Evolutionary conservation across 2,888 invertebrate species (phyloP), one percentile per base, ranked within the genome.

Genomic region (Pteria penguin): DNA sequence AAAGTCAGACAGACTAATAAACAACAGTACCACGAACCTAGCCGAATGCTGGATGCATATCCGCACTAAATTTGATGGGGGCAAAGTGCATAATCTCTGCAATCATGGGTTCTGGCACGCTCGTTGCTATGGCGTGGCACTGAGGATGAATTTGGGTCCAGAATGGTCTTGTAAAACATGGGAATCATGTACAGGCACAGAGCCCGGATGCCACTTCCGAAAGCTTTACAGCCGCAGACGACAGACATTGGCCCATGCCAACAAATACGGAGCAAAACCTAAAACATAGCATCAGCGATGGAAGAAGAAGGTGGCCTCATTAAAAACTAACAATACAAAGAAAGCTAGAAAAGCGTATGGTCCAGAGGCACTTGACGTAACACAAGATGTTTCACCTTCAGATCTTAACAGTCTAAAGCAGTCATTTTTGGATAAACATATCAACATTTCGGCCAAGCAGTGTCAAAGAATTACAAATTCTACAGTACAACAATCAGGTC

Each of bases 11-110:
- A 54, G 76, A 52, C 68, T 82, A 14, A 57, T 75, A 1, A 55
- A 55, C 4, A 75, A 78, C 24, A 69, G 26, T 29, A 75, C 73
- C 8, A 76, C 68, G 2, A 79, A 76, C 36, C 36, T 75, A 27
- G 75, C 80, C 8, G 82, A 82, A 33, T 36, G 45, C 26, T 82
- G 78, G 81, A 79, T 79, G 82, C 62, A 69, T 22, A 76, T 82
- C 11, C 45, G 79, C 4, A 45, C 66, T 0, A 79, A 80, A 58
- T 82, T 77, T 78, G 80, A 81, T 69, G 80, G 78, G 14, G 80
- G 79, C 2, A 80, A 80, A 60, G 60, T 79, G 1, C 62, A 61
- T 14, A 79, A 81, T 52, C 54, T 71, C 0, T 78, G 78, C 57
- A 65, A 76, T 24, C 1, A 76, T 8, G 78, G 76, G 11, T 77